phyloP scores from a whole-genome alignment of 2,113 vertebrate genomes.

The Thalassarche chlororhynchos region DNA sequence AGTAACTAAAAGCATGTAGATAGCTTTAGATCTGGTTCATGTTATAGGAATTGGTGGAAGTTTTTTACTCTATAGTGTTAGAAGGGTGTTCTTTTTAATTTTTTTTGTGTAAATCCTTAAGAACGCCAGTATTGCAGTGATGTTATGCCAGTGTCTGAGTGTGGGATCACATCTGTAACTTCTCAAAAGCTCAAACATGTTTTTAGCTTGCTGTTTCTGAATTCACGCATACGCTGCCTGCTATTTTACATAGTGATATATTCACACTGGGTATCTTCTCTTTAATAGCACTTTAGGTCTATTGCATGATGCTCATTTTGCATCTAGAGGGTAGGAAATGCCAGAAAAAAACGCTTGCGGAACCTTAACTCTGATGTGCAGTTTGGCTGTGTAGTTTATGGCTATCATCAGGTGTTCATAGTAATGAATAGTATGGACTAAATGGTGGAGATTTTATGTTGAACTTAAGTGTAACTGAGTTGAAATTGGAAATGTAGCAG shows the following conservation, averaged over 20 bases:
- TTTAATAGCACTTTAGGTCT: not conserved
- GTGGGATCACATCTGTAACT: not conserved
- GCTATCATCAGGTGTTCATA: not conserved
- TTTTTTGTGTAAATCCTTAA: not conserved
- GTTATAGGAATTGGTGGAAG: not conserved
- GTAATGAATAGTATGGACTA: not conserved
- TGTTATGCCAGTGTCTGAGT: not conserved
- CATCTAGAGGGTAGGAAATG: not conserved
- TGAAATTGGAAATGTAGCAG: not conserved
- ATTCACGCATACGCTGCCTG: not conserved
- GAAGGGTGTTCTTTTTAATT: not conserved
- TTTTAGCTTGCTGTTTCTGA: not conserved
- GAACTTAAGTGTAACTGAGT: not conserved
- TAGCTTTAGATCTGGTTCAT: not conserved
- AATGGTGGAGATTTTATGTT: not conserved
- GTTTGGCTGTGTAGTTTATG: not conserved
- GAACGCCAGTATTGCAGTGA: not conserved
- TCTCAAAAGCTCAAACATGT: not conserved
- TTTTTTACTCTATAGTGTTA: not conserved
- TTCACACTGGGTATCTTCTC: not conserved
- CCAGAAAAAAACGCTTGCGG: fast-evolving
- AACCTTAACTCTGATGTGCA: not conserved
- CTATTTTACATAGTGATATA: not conserved
- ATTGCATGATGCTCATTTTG: not conserved
- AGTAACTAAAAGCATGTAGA: not conserved